These are phyloP conservation scores for Cryptocephalus moraei DNA, from an alignment of 2,888 invertebrate species.

Conservation along the genomic window DNA sequence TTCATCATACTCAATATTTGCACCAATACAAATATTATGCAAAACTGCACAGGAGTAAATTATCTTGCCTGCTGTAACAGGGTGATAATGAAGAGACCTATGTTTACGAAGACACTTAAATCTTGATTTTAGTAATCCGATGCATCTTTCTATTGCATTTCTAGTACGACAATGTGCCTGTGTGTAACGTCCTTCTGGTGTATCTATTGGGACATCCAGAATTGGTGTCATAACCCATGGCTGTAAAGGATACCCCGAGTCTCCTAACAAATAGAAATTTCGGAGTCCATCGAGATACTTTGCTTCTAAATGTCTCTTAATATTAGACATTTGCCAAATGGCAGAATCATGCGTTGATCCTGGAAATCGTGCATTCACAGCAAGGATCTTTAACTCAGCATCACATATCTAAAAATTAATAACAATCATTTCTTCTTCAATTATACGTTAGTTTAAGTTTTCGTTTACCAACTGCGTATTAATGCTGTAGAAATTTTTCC, in stretches of 20 bases:
- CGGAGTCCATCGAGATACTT: neutral
- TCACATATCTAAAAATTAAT: neutral
- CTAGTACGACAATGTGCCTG: slow-evolving; percentile 2
- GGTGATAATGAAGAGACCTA: neutral
- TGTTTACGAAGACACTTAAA: neutral
- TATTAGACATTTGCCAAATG: neutral
- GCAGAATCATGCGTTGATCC: neutral
- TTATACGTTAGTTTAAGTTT: neutral
- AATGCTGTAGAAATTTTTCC: neutral
- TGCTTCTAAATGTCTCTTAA: neutral
- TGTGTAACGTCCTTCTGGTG: slow-evolving; percentile 5
- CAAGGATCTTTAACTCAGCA: neutral
- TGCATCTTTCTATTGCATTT: slow-evolving; percentile 1
- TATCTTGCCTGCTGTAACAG: neutral
- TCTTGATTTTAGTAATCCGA: neutral
- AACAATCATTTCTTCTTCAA: neutral
- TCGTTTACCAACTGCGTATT: neutral
- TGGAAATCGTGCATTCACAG: neutral
- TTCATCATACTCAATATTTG: neutral
- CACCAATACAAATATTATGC: neutral
- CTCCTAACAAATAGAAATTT: slow-evolving; percentile 2
- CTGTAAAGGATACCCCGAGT: slow-evolving; percentile 7
- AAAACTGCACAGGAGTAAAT: neutral
- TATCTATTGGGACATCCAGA: slow-evolving; percentile 1
- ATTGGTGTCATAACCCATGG: slow-evolving; percentile 8